Evolutionary conservation across 1,140 invertebrate genomes (phyloP).

Genomic region (Ceratoteleas bidentatus): DNA sequence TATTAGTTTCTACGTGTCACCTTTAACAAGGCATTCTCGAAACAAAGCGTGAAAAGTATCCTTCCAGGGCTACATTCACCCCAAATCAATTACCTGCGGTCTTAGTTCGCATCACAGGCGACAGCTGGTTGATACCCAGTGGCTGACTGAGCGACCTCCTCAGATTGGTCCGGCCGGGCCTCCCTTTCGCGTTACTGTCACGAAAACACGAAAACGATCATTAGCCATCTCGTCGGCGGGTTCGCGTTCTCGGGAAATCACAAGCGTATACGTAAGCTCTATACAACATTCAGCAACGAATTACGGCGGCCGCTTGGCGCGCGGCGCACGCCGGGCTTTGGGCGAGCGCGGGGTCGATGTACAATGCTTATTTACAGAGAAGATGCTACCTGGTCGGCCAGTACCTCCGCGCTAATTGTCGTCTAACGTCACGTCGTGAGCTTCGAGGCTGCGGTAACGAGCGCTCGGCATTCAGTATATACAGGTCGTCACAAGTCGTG

Average conservation of each 20-base stretch:
- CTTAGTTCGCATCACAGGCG: conserved; percentile 83
- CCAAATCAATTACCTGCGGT: conserved; percentile 76
- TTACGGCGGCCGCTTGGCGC: conserved; percentile 61
- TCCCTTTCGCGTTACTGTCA: conserved; percentile 79
- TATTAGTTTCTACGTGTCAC: too few relatives aligned
- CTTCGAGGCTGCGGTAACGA: too few relatives aligned
- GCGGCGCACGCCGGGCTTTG: conserved; percentile 31
- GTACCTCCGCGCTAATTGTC: conserved; percentile 38
- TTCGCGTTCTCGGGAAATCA: conserved; percentile 63
- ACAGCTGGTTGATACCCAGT: conserved; percentile 86
- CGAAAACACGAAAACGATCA: conserved; percentile 53
- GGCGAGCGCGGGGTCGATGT: conserved; percentile 48
- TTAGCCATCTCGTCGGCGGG: conserved; percentile 41
- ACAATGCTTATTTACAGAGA: conserved; percentile 64
- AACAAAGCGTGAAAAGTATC: too few relatives aligned
- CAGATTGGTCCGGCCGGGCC: conserved; percentile 83
- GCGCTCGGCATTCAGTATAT: too few relatives aligned
- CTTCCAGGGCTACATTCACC: too few relatives aligned
- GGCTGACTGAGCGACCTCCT: conserved; percentile 87
- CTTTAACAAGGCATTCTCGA: too few relatives aligned
- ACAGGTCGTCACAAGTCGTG: too few relatives aligned
- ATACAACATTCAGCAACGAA: conserved; percentile 70
- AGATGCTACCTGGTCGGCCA: conserved; percentile 51
- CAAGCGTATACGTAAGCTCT: conserved; percentile 77
- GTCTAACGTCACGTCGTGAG: conserved; percentile 4